phyloP scores from a whole-genome alignment of 2,797 vertebrate genomes.

The Aplochiton taeniatus region DNA sequence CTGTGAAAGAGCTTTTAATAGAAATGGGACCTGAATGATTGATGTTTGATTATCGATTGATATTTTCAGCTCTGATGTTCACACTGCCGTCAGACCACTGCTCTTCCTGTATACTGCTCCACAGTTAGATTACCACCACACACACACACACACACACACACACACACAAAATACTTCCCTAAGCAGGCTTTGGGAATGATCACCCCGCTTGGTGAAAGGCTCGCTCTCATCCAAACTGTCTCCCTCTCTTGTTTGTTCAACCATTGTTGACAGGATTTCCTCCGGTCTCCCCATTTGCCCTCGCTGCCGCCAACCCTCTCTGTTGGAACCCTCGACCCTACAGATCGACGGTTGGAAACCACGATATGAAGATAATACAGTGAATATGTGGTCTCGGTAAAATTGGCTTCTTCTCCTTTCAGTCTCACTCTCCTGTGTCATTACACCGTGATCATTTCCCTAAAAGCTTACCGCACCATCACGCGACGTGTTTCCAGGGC shows the following conservation, averaged over 20 bases:
- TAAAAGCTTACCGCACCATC: no score
- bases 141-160: not conserved
- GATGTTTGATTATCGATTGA: no score
- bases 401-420: not conserved
- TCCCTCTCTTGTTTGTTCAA: constrained; percentile 62
- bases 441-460: no score
- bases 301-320: constrained; percentile 21
- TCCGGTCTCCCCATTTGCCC: constrained; percentile 45
- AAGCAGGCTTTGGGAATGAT: constrained; percentile 51
- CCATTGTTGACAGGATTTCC: constrained; percentile 72
- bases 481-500: no score
- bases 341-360: no score
- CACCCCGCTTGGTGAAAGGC: constrained; percentile 36
- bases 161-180: not conserved
- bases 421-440: no score
- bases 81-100: no score
- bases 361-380: no score
- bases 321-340: constrained; percentile 32
- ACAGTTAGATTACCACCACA: not conserved
- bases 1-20: no score
- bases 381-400: not conserved
- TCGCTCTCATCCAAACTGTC: constrained; percentile 50
- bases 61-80: no score
- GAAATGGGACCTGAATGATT: no score
- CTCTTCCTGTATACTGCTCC: not conserved